phyloP scores from a whole-genome alignment of 2,797 vertebrate species.

The Crax fasciolata region DNA sequence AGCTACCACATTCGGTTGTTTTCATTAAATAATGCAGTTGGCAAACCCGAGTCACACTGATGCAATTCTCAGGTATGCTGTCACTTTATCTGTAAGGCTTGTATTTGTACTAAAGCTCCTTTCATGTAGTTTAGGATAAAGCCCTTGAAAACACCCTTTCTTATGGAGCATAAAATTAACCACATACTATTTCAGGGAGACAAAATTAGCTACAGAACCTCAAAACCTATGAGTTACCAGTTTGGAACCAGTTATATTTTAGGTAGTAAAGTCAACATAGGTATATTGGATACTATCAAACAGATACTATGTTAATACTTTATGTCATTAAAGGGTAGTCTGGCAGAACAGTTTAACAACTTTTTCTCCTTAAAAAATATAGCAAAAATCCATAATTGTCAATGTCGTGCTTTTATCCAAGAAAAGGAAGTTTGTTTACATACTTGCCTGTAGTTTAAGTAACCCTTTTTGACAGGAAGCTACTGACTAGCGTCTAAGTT shows the following conservation, averaged over 20 bases:
- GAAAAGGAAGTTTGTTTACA: background rate
- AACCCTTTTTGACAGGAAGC: background rate
- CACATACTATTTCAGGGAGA: background rate
- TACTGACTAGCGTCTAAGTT: background rate
- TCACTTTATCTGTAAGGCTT: background rate
- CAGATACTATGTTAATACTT: background rate
- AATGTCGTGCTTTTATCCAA: background rate
- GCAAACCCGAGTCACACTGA: background rate
- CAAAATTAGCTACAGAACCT: conserved; percentile 7
- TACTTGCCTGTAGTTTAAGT: background rate
- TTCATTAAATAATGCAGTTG: background rate
- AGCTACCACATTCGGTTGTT: background rate
- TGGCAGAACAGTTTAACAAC: background rate
- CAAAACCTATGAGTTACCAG: background rate
- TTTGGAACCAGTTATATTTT: background rate
- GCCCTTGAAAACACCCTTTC: background rate
- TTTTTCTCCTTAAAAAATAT: background rate
- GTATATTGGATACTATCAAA: background rate
- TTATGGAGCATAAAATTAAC: background rate
- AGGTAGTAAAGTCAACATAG: background rate
- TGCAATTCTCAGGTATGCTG: background rate
- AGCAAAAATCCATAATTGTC: background rate
- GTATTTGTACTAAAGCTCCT: background rate
- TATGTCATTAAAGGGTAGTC: background rate
- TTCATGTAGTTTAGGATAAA: background rate